Evolutionary conservation across 64 coral and sea anemone species (phyloP).

Genomic region (Actinia tenebrosa): DNA sequence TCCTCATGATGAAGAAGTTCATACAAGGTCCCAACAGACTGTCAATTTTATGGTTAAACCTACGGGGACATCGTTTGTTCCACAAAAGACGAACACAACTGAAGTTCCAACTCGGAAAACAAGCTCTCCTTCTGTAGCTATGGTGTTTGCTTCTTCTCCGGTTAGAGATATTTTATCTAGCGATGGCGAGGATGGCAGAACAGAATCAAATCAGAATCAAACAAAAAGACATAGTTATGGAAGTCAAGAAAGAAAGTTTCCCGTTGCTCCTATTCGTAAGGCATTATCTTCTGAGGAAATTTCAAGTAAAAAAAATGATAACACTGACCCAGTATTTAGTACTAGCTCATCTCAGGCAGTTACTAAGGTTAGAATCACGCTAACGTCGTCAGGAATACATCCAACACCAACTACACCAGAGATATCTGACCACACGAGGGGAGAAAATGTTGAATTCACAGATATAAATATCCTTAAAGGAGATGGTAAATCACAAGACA

Average conservation of each 20-base stretch:
- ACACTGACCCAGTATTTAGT: not conserved
- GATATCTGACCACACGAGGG: not conserved
- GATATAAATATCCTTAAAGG: not conserved
- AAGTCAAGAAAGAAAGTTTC: not conserved
- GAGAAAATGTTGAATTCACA: not conserved
- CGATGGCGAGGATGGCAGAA: not conserved
- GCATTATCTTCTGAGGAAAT: not conserved
- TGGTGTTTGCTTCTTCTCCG: constrained; percentile 1
- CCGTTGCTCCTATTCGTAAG: not conserved
- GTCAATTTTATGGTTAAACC: constrained; percentile 1
- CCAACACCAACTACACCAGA: not conserved
- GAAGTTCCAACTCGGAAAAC: not conserved
- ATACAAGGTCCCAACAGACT: not conserved
- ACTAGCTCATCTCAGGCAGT: not conserved
- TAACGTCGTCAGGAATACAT: not conserved
- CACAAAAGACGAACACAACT: not conserved
- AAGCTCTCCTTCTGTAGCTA: not conserved
- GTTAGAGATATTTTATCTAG: not conserved
- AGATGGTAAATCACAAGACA: not conserved
- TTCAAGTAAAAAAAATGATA: not conserved
- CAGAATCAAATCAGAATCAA: not conserved
- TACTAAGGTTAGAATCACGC: not conserved
- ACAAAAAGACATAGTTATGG: not conserved
- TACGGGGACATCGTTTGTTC: not conserved
- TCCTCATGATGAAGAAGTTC: not conserved